Evolutionary conservation across 2,888 invertebrate genomes (phyloP).

Genomic region (Cyclophora punctaria): DNA sequence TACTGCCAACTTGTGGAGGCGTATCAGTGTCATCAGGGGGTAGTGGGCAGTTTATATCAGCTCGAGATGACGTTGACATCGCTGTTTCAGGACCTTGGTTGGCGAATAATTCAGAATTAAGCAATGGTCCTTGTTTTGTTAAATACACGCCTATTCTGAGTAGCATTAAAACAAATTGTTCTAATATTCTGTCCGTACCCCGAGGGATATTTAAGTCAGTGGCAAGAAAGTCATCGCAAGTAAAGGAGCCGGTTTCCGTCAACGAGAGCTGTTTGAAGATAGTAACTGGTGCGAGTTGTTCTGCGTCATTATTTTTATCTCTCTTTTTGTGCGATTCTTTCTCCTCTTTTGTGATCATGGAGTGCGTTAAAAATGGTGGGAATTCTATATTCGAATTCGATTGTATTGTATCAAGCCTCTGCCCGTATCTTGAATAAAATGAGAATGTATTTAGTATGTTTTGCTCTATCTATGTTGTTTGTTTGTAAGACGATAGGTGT

Average conservation of each 20-base stretch:
- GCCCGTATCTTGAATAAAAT: constrained; percentile 33
- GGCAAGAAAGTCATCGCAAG: constrained; percentile 51
- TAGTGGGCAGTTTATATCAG: constrained; percentile 25
- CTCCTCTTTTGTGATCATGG: constrained; percentile 20
- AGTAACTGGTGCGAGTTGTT: constrained; percentile 21
- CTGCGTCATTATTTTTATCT: constrained; percentile 19
- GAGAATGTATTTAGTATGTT: background rate
- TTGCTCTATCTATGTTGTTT: background rate
- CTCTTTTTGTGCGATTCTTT: no score
- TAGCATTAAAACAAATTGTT: constrained; percentile 61
- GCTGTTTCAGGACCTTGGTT: no score
- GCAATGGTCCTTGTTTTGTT: constrained; percentile 27
- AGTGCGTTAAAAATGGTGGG: constrained; percentile 17
- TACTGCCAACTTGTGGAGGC: constrained; percentile 41
- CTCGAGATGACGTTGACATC: background rate
- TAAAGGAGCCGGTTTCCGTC: constrained; percentile 31
- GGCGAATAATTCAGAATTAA: no score
- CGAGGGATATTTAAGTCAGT: constrained; percentile 52
- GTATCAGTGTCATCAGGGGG: constrained; percentile 41
- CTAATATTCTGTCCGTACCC: constrained; percentile 56
- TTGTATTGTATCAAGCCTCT: constrained; percentile 16
- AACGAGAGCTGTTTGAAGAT: constrained; percentile 23
- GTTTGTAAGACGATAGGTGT: no score
- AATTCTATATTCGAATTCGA: constrained; percentile 9
- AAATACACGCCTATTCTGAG: constrained; percentile 39